Percentiles rank a stretch among this genome's conserved stretches.
Evolutionary conservation across 2,797 vertebrate genomes (phyloP).

Genomic region (Onychomys arenicola): DNA sequence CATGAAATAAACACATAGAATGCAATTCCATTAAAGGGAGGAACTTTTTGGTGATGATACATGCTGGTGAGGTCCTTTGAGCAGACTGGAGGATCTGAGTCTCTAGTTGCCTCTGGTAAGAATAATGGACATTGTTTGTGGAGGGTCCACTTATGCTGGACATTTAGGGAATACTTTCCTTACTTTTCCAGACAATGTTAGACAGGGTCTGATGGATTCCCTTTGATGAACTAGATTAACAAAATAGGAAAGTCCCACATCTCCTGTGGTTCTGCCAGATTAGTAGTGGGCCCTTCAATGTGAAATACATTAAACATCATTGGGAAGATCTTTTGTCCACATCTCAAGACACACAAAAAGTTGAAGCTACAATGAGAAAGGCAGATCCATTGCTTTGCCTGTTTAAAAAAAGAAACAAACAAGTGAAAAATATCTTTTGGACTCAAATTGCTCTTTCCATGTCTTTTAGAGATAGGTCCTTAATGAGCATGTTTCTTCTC

Average conservation of each 20-base stretch:
- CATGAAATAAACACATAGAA: neutral
- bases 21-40: neutral
- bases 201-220: neutral
- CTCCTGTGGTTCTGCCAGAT: neutral
- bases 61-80: neutral
- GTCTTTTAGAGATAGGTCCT: neutral
- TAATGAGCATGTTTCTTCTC: neutral
- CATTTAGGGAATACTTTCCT: neutral
- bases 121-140: neutral
- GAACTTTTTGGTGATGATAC: neutral
- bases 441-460: neutral
- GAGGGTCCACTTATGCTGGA: neutral
- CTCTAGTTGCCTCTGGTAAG: neutral
- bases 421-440: neutral
- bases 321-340: fast-evolving
- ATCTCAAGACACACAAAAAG: neutral
- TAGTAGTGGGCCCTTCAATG: neutral
- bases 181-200: neutral
- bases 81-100: neutral
- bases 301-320: neutral
- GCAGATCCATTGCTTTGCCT: neutral
- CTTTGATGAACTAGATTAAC: neutral
- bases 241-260: no score
- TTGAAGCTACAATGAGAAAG: neutral
- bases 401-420: neutral